Conservation (phyloP, 2,888 invertebrate genomes). For the Hydrotaea cyrtoneurina region DNA sequence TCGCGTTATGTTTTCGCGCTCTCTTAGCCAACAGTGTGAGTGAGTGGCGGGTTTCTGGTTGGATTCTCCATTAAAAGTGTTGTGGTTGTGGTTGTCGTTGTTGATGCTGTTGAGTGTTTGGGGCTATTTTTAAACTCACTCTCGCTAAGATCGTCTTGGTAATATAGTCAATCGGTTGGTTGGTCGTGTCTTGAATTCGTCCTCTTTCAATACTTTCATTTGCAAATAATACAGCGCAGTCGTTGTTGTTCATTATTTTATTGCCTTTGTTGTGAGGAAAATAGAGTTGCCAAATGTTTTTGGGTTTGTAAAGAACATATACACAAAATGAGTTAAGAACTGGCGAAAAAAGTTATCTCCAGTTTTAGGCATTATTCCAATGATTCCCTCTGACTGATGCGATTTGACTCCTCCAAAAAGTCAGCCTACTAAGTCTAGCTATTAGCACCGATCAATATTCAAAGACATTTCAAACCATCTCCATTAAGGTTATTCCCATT, state of each 20-base stretch:
- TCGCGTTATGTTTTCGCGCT: neutral
- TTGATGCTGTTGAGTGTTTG: slow-evolving; percentile 43
- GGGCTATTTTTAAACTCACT: slow-evolving; percentile 60
- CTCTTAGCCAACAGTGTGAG: neutral
- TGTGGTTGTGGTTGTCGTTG: slow-evolving; percentile 3
- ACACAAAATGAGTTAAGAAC: neutral
- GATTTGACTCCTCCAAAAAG: too few species aligned
- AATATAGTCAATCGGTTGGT: neutral
- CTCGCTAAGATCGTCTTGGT: slow-evolving; percentile 35
- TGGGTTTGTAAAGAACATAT: too few species aligned
- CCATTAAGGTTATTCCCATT: too few species aligned
- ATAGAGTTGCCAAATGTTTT: slow-evolving; percentile 31
- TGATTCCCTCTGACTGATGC: too few species aligned
- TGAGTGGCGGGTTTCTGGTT: slow-evolving; percentile 53
- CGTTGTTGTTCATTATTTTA: neutral
- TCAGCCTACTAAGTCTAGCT: too few species aligned
- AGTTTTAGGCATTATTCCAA: too few species aligned
- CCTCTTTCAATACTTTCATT: slow-evolving; percentile 53
- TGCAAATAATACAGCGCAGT: slow-evolving; percentile 41
- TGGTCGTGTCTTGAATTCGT: neutral
- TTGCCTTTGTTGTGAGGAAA: neutral
- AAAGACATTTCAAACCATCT: too few species aligned
- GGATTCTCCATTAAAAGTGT: too few species aligned
- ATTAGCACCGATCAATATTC: too few species aligned
- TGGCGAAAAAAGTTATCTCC: too few species aligned